A percentile compares a stretch with the other conserved stretches of the same genome.
Conservation (phyloP, 2,888 invertebrate genomes). For the Ormia ochracea region DNA sequence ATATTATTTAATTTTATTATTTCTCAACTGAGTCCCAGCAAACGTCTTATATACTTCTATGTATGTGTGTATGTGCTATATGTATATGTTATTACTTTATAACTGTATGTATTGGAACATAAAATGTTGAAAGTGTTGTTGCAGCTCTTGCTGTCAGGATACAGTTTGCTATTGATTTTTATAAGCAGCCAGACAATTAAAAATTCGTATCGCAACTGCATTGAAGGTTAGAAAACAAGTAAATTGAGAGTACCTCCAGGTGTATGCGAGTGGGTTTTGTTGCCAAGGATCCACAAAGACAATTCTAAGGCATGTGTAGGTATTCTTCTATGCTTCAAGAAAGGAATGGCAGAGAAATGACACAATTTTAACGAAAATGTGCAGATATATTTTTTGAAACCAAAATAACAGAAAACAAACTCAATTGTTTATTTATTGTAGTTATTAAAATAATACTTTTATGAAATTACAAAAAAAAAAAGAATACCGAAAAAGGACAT, state of each 20-base stretch:
- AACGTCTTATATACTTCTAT: too few relatives aligned
- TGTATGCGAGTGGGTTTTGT: slow-evolving; percentile 29
- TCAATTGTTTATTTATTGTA: slow-evolving; percentile 26
- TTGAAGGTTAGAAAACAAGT: slow-evolving; percentile 9
- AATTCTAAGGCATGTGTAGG: slow-evolving; percentile 13
- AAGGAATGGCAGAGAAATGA: slow-evolving; percentile 47
- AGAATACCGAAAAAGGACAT: slow-evolving; percentile 3
- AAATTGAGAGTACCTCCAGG: slow-evolving; percentile 58
- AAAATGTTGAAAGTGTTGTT: background rate
- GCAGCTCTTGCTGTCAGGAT: background rate
- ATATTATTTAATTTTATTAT: background rate
- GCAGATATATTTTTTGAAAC: slow-evolving; percentile 2
- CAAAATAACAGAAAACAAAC: background rate
- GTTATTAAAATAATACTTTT: slow-evolving; percentile 11
- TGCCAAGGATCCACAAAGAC: slow-evolving; percentile 12
- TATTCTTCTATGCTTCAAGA: background rate
- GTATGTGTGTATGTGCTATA: too few relatives aligned
- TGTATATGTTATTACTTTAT: too few relatives aligned
- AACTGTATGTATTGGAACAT: too few relatives aligned
- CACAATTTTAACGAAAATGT: slow-evolving; percentile 50
- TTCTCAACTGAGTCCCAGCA: background rate
- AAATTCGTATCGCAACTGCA: slow-evolving; percentile 16
- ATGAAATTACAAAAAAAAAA: background rate
- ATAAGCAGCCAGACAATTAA: slow-evolving; percentile 38
- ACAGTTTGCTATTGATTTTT: slow-evolving; percentile 1